Evolutionary conservation across 2,888 invertebrate species (phyloP), one percentile per base, ranked within the genome.

Genomic region (Epinotia nisella): DNA sequence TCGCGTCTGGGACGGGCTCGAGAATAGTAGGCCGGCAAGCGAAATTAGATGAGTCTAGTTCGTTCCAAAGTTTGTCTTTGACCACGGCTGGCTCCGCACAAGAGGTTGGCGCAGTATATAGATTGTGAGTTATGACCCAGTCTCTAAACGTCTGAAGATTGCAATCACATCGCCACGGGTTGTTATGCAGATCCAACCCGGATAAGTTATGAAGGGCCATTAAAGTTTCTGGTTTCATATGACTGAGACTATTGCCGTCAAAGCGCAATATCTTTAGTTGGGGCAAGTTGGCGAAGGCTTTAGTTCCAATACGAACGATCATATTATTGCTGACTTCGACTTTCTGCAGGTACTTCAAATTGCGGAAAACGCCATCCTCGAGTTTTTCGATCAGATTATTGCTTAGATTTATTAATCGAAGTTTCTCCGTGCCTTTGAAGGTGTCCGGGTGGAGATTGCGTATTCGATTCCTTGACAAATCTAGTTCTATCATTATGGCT

Each of bases 91-190:
- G 98, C 75, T 96, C 95, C 1, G 94, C 93, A 83, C 97, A 97
- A 61, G 95, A 94, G 0, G 97, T 97, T 2, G 96, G 96, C 10
- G 95, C 94, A 13, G 97, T 96, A 82, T 97, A 96, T 70, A 98
- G 92, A 74, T 97, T 97, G 76, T 95, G 95, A 77, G 94, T 94
- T 70, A 96, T 94, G 74, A 95, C 95, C 95, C 96, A 97, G 82
- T 97, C 96, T 53, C 97, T 95, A 79, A 98, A 97, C 66, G 95
- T 94, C 83, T 97, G 96, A 76, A 98, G 90, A 79, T 96, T 95
- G 86, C 98, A 98, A 82, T 98, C 97, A 87, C 98, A 98, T 74
- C 96, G 95, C 98, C 98, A 98, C 0, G 96, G 97, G 86, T 98
- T 98, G 78, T 96, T 96, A 80, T 96, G 95, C 58, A 98, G 91